Conservation (phyloP, 2,888 invertebrate genomes). For the Pterostichus madidus region DNA sequence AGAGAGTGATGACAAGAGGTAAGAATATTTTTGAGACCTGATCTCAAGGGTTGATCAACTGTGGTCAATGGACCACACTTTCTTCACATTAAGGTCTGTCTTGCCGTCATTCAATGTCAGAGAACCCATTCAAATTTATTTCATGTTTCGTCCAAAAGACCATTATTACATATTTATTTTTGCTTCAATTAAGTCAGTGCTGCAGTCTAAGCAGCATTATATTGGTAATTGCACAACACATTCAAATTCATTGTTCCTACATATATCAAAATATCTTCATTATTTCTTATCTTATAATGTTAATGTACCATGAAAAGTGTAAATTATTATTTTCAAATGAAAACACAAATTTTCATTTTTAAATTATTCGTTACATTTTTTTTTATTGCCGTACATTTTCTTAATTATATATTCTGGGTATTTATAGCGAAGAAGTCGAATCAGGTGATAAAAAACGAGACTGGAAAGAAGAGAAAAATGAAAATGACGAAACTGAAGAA, state of each 20-base stretch:
- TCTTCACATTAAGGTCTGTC: slow-evolving; percentile 58
- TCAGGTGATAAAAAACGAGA: slow-evolving; percentile 74
- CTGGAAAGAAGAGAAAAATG: slow-evolving; percentile 74
- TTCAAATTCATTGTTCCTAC: slow-evolving; percentile 2
- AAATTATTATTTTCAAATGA: neutral
- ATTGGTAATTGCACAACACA: slow-evolving; percentile 40
- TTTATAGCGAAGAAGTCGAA: slow-evolving; percentile 60
- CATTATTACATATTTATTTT: neutral
- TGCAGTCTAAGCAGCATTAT: neutral
- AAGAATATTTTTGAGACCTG: slow-evolving; percentile 55
- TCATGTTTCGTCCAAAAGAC: slow-evolving; percentile 29
- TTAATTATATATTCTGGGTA: slow-evolving; percentile 11
- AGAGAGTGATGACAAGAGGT: slow-evolving; percentile 60
- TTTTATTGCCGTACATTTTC: neutral
- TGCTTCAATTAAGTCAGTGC: neutral
- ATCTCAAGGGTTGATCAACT: slow-evolving; percentile 27
- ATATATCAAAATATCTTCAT: slow-evolving; percentile 7
- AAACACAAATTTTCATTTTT: neutral
- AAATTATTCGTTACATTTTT: neutral
- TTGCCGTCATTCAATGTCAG: slow-evolving; percentile 29
- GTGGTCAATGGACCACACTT: slow-evolving; percentile 23
- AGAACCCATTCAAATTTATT: slow-evolving; percentile 31
- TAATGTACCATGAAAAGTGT: neutral
- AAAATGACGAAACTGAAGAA: slow-evolving; percentile 69
- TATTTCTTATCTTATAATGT: neutral